These are phyloP conservation scores for Cantharis flavilabris DNA, from an alignment of 2,888 invertebrate genomes.

Conservation along the genomic window DNA sequence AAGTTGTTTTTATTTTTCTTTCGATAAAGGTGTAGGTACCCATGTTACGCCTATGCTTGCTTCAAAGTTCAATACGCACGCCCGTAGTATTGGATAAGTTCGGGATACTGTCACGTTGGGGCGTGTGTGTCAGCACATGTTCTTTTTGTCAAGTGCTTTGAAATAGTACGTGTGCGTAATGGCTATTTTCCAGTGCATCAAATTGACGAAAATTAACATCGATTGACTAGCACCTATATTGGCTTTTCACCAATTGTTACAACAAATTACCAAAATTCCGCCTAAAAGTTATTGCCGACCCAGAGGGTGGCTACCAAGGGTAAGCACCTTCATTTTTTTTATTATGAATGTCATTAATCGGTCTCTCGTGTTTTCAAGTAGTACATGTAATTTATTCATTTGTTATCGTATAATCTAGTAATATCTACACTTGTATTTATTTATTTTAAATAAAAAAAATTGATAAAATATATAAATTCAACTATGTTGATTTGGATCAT, in stretches of 20 bases:
- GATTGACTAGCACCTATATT: slow-evolving; percentile 50
- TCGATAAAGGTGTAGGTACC: neutral
- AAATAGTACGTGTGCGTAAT: slow-evolving; percentile 38
- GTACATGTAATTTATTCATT: neutral
- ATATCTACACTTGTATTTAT: neutral
- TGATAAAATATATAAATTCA: neutral
- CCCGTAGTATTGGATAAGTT: neutral
- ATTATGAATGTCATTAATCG: neutral
- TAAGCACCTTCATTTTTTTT: slow-evolving; percentile 46
- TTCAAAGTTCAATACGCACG: neutral
- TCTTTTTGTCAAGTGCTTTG: slow-evolving; percentile 12
- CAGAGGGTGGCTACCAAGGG: slow-evolving; percentile 80
- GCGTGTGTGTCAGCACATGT: neutral
- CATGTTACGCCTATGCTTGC: neutral
- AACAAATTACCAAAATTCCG: slow-evolving; percentile 79
- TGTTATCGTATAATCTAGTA: neutral
- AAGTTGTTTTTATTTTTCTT: neutral
- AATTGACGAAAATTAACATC: slow-evolving; percentile 37
- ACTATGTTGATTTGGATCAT: neutral
- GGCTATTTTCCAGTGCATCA: slow-evolving; percentile 40
- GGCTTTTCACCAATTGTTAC: slow-evolving; percentile 51
- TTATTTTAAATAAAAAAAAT: neutral
- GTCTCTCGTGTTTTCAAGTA: neutral
- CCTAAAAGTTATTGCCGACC: slow-evolving; percentile 77
- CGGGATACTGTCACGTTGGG: neutral